Conservation (phyloP, 1,140 invertebrate genomes). For the Polypedilum vanderplanki region DNA sequence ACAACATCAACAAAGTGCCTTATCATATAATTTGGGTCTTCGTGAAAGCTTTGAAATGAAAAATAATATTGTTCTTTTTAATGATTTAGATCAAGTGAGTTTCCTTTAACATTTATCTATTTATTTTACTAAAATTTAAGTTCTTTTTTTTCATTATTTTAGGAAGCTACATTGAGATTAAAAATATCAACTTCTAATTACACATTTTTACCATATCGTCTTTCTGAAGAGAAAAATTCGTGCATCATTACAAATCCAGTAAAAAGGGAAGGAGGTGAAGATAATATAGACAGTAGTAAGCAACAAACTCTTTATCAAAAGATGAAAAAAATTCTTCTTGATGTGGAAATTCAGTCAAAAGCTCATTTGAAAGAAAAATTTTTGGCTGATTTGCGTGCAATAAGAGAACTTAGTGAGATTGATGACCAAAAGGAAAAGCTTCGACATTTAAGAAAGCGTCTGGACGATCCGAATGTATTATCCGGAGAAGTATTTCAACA, state of each 20-base stretch:
- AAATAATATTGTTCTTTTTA: conserved; percentile 90
- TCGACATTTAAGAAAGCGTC: conserved; percentile 81
- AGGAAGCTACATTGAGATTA: conserved; percentile 37
- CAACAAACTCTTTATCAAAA: conserved; percentile 57
- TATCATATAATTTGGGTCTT: conserved; percentile 96
- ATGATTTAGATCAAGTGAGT: conserved; percentile 55
- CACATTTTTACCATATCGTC: conserved; percentile 80
- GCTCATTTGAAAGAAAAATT: conserved; percentile 98
- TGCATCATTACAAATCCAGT: conserved; percentile 70
- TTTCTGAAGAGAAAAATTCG: conserved; percentile 56
- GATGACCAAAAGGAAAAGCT: conserved; percentile 79
- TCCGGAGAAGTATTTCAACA: conserved; percentile 91
- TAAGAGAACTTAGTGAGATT: conserved; percentile 68
- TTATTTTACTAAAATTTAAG: conserved; percentile 30
- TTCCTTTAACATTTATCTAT: conserved; percentile 33
- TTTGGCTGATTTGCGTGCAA: conserved; percentile 85
- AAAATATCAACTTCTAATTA: conserved; percentile 84
- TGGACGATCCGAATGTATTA: conserved; percentile 95
- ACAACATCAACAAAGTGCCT: conserved; percentile 77
- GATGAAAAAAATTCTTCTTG: conserved; percentile 77
- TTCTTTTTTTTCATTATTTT: conserved; percentile 33
- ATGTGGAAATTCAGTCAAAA: conserved; percentile 90
- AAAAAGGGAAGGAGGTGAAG: conserved; percentile 55
- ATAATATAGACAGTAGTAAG: conserved; percentile 54
- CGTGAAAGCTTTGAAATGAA: conserved; percentile 98